Conservation (phyloP, 2,797 vertebrate genomes). For the Neopelma chrysocephalum region DNA sequence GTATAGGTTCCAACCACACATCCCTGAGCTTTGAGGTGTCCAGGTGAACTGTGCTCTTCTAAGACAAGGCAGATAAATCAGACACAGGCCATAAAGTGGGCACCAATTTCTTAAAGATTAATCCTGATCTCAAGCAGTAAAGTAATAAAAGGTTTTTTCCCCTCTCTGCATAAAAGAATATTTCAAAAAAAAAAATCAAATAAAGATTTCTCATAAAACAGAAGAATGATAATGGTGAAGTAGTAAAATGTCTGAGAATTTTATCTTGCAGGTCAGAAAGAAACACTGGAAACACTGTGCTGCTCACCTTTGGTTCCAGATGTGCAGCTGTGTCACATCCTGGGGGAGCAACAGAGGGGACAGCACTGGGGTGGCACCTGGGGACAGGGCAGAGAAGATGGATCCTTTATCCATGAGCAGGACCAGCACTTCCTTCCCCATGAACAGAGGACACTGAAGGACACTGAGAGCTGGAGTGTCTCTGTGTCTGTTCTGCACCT, state of each 20-base stretch:
- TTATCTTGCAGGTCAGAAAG: not conserved
- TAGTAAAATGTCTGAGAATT: not conserved
- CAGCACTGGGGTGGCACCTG: not conserved
- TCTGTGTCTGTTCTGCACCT: not conserved
- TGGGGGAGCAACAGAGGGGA: not conserved
- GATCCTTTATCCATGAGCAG: not conserved
- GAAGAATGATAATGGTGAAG: not conserved
- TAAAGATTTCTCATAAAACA: not conserved
- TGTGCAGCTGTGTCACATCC: not conserved
- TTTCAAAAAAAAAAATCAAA: not conserved
- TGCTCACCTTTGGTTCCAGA: not conserved
- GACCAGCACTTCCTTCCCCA: not conserved
- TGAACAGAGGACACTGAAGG: not conserved
- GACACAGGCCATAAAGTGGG: not conserved
- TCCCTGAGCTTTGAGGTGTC: rapidly evolving
- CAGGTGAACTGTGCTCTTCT: not conserved
- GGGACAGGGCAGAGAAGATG: not conserved
- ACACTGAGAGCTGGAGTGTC: not conserved
- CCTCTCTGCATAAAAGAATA: not conserved
- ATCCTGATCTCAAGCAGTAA: not conserved
- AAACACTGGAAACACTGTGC: not conserved
- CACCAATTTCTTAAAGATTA: rapidly evolving
- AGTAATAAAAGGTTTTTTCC: not conserved
- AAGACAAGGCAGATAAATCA: not conserved
- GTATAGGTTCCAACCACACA: not conserved